Conservation (phyloP, 2,113 vertebrate species). For the Pseudopipra pipra region DNA sequence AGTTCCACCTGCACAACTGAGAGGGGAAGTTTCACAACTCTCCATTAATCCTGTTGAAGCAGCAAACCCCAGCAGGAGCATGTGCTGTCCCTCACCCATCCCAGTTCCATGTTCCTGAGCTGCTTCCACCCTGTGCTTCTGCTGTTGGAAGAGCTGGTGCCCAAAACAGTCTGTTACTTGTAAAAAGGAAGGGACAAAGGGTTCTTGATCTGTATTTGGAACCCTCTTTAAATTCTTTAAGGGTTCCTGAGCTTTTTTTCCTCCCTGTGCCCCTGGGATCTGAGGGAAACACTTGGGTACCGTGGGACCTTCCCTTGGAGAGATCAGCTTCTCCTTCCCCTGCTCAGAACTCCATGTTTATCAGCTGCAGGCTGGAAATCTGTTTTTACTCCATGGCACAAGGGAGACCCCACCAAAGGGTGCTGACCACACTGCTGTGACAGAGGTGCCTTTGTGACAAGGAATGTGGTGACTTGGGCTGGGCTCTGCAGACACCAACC, state of each 20-base stretch:
- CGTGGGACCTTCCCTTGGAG: background rate
- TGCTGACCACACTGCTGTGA: rapidly evolving
- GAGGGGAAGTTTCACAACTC: background rate
- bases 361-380: background rate
- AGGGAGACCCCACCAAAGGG: background rate
- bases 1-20: background rate
- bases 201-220: background rate
- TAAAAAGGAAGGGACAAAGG: background rate
- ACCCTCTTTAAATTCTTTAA: background rate
- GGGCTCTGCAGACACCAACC: background rate
- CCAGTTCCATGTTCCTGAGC: rapidly evolving
- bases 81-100: background rate
- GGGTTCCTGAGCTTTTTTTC: background rate
- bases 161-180: background rate
- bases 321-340: background rate
- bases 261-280: background rate
- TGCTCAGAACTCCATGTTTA: background rate
- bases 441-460: background rate
- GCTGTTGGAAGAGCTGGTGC: background rate
- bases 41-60: rapidly evolving
- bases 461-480: background rate
- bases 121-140: background rate
- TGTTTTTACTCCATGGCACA: background rate
- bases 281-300: background rate
- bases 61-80: rapidly evolving